These are phyloP conservation scores for Prionace glauca DNA, from an alignment of 2,797 vertebrate species.

Conservation along the genomic window DNA sequence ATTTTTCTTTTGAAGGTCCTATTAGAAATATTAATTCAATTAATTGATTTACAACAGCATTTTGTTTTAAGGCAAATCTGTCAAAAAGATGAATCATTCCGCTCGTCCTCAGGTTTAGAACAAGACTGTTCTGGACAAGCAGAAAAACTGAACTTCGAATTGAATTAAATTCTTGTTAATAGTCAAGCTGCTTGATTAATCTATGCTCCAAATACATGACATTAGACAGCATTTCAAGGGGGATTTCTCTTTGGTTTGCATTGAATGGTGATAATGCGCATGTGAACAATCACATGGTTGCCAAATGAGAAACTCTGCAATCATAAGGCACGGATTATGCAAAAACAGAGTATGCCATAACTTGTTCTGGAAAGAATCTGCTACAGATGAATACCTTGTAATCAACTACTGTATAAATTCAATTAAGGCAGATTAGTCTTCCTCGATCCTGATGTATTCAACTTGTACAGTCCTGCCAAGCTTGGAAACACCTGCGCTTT, in stretches of 20 bases:
- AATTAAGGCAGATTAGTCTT: conserved; percentile 10
- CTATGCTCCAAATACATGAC: not conserved
- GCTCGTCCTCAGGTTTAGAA: not conserved
- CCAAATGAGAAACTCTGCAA: not conserved
- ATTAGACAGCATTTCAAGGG: not conserved
- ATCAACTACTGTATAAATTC: conserved; percentile 15
- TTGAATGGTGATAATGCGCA: not conserved
- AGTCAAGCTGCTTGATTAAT: not conserved
- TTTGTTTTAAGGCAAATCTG: not conserved
- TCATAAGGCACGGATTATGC: not conserved
- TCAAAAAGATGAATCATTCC: not conserved
- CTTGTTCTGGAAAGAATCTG: not conserved
- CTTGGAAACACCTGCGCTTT: not conserved
- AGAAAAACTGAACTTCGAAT: not conserved
- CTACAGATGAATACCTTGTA: not conserved
- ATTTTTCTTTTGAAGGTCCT: not conserved
- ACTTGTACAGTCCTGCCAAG: conserved; percentile 15
- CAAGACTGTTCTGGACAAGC: not conserved
- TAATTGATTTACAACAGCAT: not conserved
- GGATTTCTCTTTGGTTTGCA: not conserved
- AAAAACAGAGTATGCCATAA: not conserved
- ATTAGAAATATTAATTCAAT: not conserved
- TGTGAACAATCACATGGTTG: not conserved
- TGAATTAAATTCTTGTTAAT: not conserved
- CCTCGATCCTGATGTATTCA: not conserved